phyloP scores from a whole-genome alignment of 2,797 vertebrate genomes.

The Malacoctenus gilli region DNA sequence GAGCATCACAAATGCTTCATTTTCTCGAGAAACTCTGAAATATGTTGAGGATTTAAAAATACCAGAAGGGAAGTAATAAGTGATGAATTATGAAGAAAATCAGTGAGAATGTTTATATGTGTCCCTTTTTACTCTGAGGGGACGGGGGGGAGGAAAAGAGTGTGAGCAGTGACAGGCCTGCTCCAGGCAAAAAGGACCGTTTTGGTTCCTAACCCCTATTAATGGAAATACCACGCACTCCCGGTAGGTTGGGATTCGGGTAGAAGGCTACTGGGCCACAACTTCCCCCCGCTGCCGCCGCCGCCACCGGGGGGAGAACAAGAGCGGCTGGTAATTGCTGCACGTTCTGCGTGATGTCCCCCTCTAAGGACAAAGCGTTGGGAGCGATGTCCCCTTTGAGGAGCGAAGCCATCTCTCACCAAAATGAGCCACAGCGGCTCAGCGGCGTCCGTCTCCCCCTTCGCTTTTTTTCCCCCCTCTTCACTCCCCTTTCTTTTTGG shows the following conservation, averaged over 20 bases:
- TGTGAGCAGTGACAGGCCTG: conserved; percentile 21
- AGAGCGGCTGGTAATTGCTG: conserved; percentile 47
- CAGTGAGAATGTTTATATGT: background rate
- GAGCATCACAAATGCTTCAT: too few species aligned
- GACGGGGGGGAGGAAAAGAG: background rate
- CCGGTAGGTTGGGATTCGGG: conserved; percentile 44
- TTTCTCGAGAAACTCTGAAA: too few species aligned
- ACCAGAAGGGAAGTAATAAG: background rate
- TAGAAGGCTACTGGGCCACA: conserved; percentile 32
- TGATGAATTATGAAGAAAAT: too few species aligned
- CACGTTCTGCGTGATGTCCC: conserved; percentile 37
- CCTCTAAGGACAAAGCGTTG: conserved; percentile 45
- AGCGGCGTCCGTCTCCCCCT: conserved; percentile 6
- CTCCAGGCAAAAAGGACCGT: conserved; percentile 51
- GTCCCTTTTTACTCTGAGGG: background rate
- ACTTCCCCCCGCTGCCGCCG: conserved; percentile 6
- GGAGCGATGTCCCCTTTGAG: conserved; percentile 40
- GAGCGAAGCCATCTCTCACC: conserved; percentile 48
- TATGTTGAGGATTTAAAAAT: too few species aligned
- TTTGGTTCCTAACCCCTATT: conserved; percentile 61
- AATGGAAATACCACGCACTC: conserved; percentile 67
- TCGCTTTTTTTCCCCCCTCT: too few species aligned
- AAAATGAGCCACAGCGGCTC: conserved; percentile 47
- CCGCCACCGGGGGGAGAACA: conserved; percentile 24
- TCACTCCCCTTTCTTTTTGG: conserved; percentile 15